Evolutionary conservation across 2,113 vertebrate genomes (phyloP), one percentile per base, ranked within the genome.

Genomic region (Dasyornis broadbenti): DNA sequence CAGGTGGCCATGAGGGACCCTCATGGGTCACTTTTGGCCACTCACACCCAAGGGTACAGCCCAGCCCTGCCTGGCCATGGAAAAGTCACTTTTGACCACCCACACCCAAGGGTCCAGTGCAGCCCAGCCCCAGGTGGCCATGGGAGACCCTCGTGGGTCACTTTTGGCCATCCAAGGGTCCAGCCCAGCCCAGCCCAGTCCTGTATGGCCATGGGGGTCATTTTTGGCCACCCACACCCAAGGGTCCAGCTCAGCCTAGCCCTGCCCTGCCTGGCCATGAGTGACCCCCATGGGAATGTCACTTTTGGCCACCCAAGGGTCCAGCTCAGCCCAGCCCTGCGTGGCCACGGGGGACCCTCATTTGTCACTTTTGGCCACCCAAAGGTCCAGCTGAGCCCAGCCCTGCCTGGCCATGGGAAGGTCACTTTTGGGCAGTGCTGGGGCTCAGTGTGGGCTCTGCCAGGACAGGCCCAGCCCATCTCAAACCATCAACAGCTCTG

Each of bases 21-120:
- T 10, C 9, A 5, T 53, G 52, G 52, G 52, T 30, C 52, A 53
- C 10, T 53, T 53, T 30, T 53, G 27, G 52, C 52, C 27, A 17
- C 16, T 15, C 52, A 53, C 16, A 30, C 52, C 52, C 16, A 2
- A 30, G 6, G 52, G 17, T 53, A 28, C 56, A 59, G 14, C 57
- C 3, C 28, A 31, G 37, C 28, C 52, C 50, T 13, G 30, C 2
- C 2, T 33, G 42, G 11, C 22, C 42, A 23, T 18, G 31, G 42
- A 22, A 15, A 11, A n/a, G 42, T n/a, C 64, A 66, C 8, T 47
- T 47, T 24, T 68, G 44, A 39, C 31, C 33, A 37, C 14, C 40
- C 40, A 28, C 53, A 35, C 19, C 33, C 1, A 0, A 35, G 6
- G 13, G 18, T 37, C 7, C 17, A 20, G 17, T 30, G 10, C 52